Base-by-base conservation (phyloP, 1,140 invertebrate species). In the Oryctes rhinoceros region DNA sequence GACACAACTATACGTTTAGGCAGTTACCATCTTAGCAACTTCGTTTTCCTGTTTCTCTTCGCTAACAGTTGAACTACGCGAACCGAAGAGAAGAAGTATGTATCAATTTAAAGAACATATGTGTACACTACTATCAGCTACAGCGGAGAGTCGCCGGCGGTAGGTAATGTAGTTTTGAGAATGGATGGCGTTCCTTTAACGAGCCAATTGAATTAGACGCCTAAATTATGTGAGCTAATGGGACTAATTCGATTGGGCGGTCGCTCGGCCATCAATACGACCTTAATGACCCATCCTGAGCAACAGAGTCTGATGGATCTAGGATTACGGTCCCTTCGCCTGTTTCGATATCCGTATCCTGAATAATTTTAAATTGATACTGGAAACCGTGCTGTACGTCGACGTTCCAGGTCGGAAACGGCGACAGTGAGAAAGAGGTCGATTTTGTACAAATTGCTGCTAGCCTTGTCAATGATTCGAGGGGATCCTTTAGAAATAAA, bases 151-250 rank as follows among this genome's bases (percentile, higher is more conserved):
- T 53, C 79, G 79, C 79, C 76, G 67, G 65, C 49, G 78, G 75
- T 76, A 47, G 47, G 62, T 78, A 82, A 82, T 81, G 77, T 78
- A 81, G 78, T 82, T 81, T 82, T 82, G 80, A 81, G 82, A 81
- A 84, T 84, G 81, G 80, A 83, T 81, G 80, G 81, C 71, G 39
- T 80, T 77, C 81, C 80, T 84, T 84, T 84, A 85, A 85, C 82
- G 83, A 85, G 79, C 82, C 83, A 85, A 85, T 85, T 84, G 84
- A 85, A 85, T 85, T 84, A 84, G 84, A 83, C 84, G 83, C 84
- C 83, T 85, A 84, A 85, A 85, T 85, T 85, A 85, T 84, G 82
- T 83, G 81, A 81, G 82, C 79, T 85, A 85, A 85, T 85, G 82
- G 84, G 79, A 49, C 81, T 82, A 82, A 84, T 85, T 84, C 81